Evolutionary conservation across 1,140 invertebrate genomes (phyloP).

Genomic region (Eciton burchellii): DNA sequence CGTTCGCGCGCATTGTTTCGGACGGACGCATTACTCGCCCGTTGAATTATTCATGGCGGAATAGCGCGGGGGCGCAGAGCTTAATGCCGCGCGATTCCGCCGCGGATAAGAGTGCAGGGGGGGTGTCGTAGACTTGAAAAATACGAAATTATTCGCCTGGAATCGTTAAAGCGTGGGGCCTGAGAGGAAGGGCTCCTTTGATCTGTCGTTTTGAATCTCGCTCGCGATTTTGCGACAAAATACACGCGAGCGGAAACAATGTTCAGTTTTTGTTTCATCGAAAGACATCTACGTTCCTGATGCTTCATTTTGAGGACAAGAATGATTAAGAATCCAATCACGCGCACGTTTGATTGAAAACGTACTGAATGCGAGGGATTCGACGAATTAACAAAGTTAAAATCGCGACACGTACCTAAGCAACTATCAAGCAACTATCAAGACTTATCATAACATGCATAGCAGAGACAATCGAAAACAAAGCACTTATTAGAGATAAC

Average conservation of each 20-base stretch:
- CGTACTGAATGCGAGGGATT: neutral
- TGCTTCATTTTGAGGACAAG: neutral
- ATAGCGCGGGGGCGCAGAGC: slow-evolving; percentile 14
- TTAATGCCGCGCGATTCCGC: slow-evolving; percentile 35
- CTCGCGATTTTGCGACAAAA: neutral
- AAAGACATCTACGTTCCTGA: neutral
- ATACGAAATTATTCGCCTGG: neutral
- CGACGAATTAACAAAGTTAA: too few species aligned
- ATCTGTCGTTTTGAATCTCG: neutral
- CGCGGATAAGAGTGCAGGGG: slow-evolving; percentile 17
- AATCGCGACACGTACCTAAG: too few species aligned
- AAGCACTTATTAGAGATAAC: too few species aligned
- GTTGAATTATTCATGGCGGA: slow-evolving; percentile 51
- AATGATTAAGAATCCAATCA: neutral
- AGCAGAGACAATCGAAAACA: too few species aligned
- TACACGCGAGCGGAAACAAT: neutral
- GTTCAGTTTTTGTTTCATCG: too few species aligned
- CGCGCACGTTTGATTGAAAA: neutral
- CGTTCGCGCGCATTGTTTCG: slow-evolving; percentile 37
- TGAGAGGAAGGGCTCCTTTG: neutral
- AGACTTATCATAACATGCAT: too few species aligned
- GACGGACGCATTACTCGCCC: slow-evolving; percentile 5
- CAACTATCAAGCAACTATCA: too few species aligned
- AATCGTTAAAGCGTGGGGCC: neutral
- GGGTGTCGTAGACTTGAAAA: neutral